phyloP scores from a whole-genome alignment of 2,888 invertebrate genomes.

The Trypoxylon attenuatum region DNA sequence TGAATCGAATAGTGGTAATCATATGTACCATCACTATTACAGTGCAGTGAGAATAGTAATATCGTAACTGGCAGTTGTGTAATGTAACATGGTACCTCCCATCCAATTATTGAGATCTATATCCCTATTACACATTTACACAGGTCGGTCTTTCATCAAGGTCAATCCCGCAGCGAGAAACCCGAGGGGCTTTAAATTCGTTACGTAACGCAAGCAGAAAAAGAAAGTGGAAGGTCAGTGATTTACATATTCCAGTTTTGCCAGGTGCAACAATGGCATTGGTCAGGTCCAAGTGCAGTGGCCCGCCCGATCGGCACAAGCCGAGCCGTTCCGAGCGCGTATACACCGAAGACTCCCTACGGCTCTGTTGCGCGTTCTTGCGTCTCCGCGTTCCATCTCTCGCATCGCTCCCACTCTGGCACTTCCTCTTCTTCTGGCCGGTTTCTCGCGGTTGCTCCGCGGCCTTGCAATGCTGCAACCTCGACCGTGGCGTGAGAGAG shows the following conservation, averaged over 20 bases:
- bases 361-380: conserved; percentile 2
- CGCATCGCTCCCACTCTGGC: conserved; percentile 41
- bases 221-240: conserved; percentile 36
- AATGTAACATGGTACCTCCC: too few relatives aligned
- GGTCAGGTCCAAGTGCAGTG: conserved; percentile 42
- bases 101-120: too few relatives aligned
- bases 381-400: conserved; percentile 40
- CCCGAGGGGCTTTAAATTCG: conserved; percentile 34
- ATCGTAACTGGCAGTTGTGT: too few relatives aligned
- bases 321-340: not conserved
- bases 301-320: conserved; percentile 9
- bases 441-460: conserved; percentile 63
- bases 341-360: conserved; percentile 10
- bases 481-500: conserved; percentile 37
- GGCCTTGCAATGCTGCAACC: conserved; percentile 70
- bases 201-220: conserved; percentile 45
- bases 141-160: too few relatives aligned
- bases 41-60: too few relatives aligned
- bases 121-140: too few relatives aligned
- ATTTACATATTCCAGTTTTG: conserved; percentile 62
- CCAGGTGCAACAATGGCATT: conserved; percentile 58
- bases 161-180: too few relatives aligned
- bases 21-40: too few relatives aligned
- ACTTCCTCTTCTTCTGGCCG: conserved; percentile 60
- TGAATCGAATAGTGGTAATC: too few relatives aligned